Conservation (phyloP, 23 tunicate species). For the Trididemnum nubilum region DNA sequence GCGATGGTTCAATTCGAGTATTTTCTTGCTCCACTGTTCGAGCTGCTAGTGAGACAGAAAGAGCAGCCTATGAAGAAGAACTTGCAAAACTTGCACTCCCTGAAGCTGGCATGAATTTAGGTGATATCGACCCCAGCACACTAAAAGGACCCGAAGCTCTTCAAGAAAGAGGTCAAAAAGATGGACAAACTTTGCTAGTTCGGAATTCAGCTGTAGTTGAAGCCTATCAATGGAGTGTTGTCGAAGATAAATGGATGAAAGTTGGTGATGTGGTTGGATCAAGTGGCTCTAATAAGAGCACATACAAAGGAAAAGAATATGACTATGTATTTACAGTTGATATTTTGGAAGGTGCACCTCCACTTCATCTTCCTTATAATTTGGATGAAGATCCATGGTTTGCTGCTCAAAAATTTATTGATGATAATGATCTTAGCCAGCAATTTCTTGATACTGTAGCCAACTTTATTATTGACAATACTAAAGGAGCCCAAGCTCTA, state of each 20-base stretch:
- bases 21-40: slow-evolving; percentile 41
- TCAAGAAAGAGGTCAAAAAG: slow-evolving; percentile 63
- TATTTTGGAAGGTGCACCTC: slow-evolving; percentile 79
- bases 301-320: slow-evolving; percentile 72
- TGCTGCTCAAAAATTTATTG: slow-evolving; percentile 92
- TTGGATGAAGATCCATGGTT: slow-evolving; percentile 83
- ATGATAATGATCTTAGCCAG: slow-evolving; percentile 68
- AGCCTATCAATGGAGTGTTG: slow-evolving; percentile 81
- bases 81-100: slow-evolving; percentile 40
- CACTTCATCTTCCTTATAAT: slow-evolving; percentile 88
- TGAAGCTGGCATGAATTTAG: slow-evolving; percentile 37
- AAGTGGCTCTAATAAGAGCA: slow-evolving; percentile 18
- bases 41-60: slow-evolving; percentile 45
- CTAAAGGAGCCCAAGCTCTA: slow-evolving; percentile 27
- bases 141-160: slow-evolving; percentile 50
- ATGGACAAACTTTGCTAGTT: slow-evolving; percentile 80
- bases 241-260: slow-evolving; percentile 72
- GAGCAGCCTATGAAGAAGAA: slow-evolving; percentile 67
- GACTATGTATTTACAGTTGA: slow-evolving; percentile 91
- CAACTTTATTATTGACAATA: slow-evolving; percentile 76
- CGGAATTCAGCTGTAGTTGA: slow-evolving; percentile 55
- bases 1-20: slow-evolving; percentile 79
- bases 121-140: slow-evolving; percentile 46
- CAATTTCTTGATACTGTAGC: slow-evolving; percentile 69
- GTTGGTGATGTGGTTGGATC: slow-evolving; percentile 88